phyloP scores from a whole-genome alignment of 2,888 invertebrate species.

The Brenthis daphne region DNA sequence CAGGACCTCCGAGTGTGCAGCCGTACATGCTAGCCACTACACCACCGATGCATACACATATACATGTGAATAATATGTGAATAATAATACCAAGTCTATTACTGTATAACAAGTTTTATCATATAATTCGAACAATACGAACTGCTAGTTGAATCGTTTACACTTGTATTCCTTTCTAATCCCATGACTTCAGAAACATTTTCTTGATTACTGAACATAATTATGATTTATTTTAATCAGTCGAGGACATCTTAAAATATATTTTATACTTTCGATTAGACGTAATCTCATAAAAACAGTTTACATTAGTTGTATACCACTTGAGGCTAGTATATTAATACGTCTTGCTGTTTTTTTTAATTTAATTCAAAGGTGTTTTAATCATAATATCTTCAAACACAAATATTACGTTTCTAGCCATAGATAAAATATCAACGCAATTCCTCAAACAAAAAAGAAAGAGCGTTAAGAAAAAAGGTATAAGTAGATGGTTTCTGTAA shows the following conservation, averaged over 20 bases:
- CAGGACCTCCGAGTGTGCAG: too few relatives aligned
- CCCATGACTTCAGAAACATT: too few relatives aligned
- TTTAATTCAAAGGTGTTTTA: background rate
- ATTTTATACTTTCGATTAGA: background rate
- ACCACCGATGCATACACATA: too few relatives aligned
- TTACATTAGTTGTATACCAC: too few relatives aligned
- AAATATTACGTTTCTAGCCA: slow-evolving; percentile 7
- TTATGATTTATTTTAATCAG: background rate
- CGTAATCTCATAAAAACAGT: too few relatives aligned
- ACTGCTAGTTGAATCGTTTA: background rate
- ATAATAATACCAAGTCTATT: background rate
- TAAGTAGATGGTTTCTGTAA: slow-evolving; percentile 5
- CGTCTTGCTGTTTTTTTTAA: background rate
- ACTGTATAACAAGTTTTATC: background rate
- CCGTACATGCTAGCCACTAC: too few relatives aligned
- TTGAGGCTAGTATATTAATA: background rate
- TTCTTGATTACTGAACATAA: too few relatives aligned
- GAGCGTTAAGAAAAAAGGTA: slow-evolving; percentile 19
- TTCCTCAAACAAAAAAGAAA: slow-evolving; percentile 4
- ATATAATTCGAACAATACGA: background rate
- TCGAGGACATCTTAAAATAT: background rate
- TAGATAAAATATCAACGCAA: slow-evolving; percentile 6
- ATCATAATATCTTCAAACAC: background rate
- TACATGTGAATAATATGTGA: too few relatives aligned
- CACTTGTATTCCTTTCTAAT: too few relatives aligned